Base-by-base conservation (phyloP, 2,113 vertebrate species). In the Meles meles region DNA sequence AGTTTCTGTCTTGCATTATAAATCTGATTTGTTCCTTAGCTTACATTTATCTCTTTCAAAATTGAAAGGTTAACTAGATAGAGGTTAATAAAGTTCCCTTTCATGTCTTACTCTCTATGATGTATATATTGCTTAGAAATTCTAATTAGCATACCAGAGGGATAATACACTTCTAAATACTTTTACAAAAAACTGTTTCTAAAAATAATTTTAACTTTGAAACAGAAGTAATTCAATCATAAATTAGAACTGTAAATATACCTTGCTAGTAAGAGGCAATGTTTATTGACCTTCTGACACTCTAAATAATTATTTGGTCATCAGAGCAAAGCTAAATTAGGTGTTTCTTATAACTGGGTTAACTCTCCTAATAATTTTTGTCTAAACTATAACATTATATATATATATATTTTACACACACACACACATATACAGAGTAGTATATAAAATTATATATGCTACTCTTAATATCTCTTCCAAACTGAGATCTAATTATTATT, bases 181-280 rank as follows among this genome's bases (percentile, higher is more conserved):
- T 72, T 88, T 80, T 72, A 84, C 63, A 72, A 77, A 90, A 88
- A 88, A 82, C 47, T 90, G 6, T 39, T 63, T 93, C 37, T 93
- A 71, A 92, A 96, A 85, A 90, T 34, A 72, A 86, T 88, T 84
- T 87, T 90, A 63, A 95, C 59, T 74, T 88, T 84, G 88, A 94
- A 91, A 76, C 25, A 96, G 52, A 94, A 74, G 71, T 74, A 37
- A 92, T 92, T 79, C 92, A 49, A 63, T 84, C 55, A 67, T 80
- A 4, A 27, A 94, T 93, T 94, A 93, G 88, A 74, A 90, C 5
- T 17, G 71, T 21, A 96, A 93, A 72, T 83, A 87, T 83, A 15
- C 93, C 63, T 77, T 93, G 25, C 27, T 67, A 92, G 4, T 84
- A 83, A 79, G 2, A 79, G 3, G 20, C 44, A 93, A 90, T 94